phyloP scores from a whole-genome alignment of 2,888 invertebrate species.

The Phaonia tiefii region DNA sequence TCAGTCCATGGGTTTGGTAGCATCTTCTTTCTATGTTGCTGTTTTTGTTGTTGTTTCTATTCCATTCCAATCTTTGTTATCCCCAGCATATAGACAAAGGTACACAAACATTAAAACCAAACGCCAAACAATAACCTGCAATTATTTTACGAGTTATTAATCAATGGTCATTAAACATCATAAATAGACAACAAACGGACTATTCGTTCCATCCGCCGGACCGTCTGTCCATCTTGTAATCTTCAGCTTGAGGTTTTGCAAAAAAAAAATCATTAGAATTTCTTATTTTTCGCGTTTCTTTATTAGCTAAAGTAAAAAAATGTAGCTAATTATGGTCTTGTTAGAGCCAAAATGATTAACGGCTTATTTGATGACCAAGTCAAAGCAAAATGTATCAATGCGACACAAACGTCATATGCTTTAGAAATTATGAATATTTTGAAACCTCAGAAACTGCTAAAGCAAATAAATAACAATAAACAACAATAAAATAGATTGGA shows the following conservation, averaged over 20 bases:
- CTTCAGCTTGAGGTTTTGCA: background rate
- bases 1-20: background rate
- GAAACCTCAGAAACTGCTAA: background rate
- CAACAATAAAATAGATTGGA: background rate
- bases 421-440: no score
- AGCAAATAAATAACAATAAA: background rate
- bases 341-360: background rate
- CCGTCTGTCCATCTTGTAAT: background rate
- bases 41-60: no score
- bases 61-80: no score
- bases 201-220: background rate
- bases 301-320: constrained; percentile 27
- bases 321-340: constrained; percentile 23
- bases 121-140: constrained; percentile 30
- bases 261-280: constrained; percentile 23
- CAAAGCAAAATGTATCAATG: no score
- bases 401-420: no score
- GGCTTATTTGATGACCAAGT: background rate
- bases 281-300: constrained; percentile 8
- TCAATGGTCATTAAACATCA: constrained; percentile 46
- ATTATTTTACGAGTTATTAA: constrained; percentile 54
- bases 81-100: no score
- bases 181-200: background rate
- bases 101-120: constrained; percentile 14
- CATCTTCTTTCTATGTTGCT: constrained; percentile 20